Base-by-base conservation (phyloP, 2,797 vertebrate species). In the Salmo trutta region DNA sequence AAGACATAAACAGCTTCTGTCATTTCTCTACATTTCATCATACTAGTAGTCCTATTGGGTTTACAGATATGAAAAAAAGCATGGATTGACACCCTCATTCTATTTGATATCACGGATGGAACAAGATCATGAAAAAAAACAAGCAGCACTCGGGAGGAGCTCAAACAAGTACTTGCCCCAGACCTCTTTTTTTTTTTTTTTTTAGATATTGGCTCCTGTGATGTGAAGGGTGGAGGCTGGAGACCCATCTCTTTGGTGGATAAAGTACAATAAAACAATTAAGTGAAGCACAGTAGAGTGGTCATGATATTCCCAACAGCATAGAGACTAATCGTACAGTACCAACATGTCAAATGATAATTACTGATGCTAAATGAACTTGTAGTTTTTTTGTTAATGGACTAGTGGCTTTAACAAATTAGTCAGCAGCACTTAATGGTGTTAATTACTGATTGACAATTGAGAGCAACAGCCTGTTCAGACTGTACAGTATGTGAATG, bases 21-120 rank as follows among this genome's bases (percentile, higher is more conserved):
- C 67, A 85, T 90, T 88, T 83, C 81, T 89, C 79, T 78, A 85
- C 74, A 87, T 93, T 93, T 90, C 80, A 89, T 91, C 87, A 90
- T 75, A 52, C 73, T 76, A 73, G 78, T 31, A 79, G 31, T 5
- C 59, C 77, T 65, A 29, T 79, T 64, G 64, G 41, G 41, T 47
- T 47, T 17, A 80, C 82, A 84, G 79, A 65, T 84, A 64, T 86
- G 81, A 47, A 84, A 84, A n/a, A 59, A 64, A 64, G 14, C 78
- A 76, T 73, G 65, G 79, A 81, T 82, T 83, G 84, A 88, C 85
- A 89, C 74, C 68, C 84, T 77, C 81, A 87, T 82, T 78, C 73
- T 81, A 80, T 87, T 76, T 82, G 75, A 84, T 88, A 86, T 84
- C 73, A 33, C 33, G 59, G 41, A 85, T 81, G 77, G 79, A 84